Evolutionary conservation across 1,140 invertebrate genomes (phyloP).

Genomic region (Cyrtorhinus lividipennis): DNA sequence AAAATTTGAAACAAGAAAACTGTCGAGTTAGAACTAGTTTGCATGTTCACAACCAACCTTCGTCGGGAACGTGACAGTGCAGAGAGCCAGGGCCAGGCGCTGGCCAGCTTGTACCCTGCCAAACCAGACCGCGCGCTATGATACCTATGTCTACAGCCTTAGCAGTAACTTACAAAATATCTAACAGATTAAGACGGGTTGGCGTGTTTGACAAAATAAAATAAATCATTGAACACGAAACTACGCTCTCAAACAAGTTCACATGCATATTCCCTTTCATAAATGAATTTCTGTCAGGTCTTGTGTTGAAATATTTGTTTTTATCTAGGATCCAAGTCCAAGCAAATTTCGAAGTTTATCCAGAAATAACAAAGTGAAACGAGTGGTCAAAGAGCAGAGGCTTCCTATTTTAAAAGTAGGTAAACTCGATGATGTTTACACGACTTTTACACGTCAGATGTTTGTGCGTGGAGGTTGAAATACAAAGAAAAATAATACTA

Average conservation of each 20-base stretch:
- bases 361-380: no score
- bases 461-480: no score
- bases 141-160: background rate
- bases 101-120: conserved; percentile 19
- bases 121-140: conserved; percentile 2
- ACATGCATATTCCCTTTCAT: background rate
- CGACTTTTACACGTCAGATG: no score
- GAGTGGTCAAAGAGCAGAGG: no score
- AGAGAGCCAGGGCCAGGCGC: conserved; percentile 19
- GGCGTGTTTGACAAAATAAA: background rate
- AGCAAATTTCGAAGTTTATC: no score
- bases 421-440: no score
- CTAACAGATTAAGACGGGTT: background rate
- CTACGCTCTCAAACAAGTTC: background rate
- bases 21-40: no score
- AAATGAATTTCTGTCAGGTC: no score
- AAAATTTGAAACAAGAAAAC: no score
- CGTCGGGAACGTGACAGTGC: conserved; percentile 17
- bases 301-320: no score
- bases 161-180: background rate
- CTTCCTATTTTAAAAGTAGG: no score
- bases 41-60: conserved; percentile 17
- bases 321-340: background rate
- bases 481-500: no score
- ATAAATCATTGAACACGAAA: background rate